Evolutionary conservation across 2,113 vertebrate genomes (phyloP), one percentile per base, ranked within the genome.

Genomic region (Ameiurus melas): DNA sequence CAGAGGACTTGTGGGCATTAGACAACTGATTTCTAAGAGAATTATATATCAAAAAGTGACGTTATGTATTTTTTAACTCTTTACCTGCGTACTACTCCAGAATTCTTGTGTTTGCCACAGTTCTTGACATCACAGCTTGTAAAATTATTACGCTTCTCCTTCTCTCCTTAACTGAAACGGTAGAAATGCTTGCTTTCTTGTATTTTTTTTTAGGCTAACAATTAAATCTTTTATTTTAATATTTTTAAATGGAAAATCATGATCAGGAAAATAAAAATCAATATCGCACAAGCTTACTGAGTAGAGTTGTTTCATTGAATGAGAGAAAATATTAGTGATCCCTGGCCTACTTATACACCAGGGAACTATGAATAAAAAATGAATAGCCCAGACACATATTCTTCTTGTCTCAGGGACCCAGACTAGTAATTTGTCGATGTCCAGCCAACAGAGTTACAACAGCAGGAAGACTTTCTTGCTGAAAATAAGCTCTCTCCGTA

Each of bases 401-500:
- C 30, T 62, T 83, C 80, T n/a, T 43, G 22, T 83, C 33, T 13
- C 57, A 25, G 57, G 20, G 33, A 25, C 36, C 20, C 57, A 62
- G 57, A 39, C 80, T 62, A 43, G 20, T 16, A 22, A 83, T 83
- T 83, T 83, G 33, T 82, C 51, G 47, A 85, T 6, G 68, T 57
- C 43, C 19, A 71, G 39, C 57, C 22, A 84, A n/a, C 82, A 47
- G 66, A 33, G 43, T 58, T 16, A 84, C 43, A 85, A 75, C 22
- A 57, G 9, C 84, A 73, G 9, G 20, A 85, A 83, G 36, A 62
- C 70, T 43, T 53, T 43, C 71, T 39, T 7, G 4, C 16, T 77
- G 33, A 60, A n/a, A 53, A 27, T 55, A 71, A 84, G 36, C 68
- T 39, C 30, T 55, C 25, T 39, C 58, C 12, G 5, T 43, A 22